Evolutionary conservation across 2,113 vertebrate species (phyloP), one percentile per base, ranked within the genome.

Genomic region (Lagenorhynchus albirostris): DNA sequence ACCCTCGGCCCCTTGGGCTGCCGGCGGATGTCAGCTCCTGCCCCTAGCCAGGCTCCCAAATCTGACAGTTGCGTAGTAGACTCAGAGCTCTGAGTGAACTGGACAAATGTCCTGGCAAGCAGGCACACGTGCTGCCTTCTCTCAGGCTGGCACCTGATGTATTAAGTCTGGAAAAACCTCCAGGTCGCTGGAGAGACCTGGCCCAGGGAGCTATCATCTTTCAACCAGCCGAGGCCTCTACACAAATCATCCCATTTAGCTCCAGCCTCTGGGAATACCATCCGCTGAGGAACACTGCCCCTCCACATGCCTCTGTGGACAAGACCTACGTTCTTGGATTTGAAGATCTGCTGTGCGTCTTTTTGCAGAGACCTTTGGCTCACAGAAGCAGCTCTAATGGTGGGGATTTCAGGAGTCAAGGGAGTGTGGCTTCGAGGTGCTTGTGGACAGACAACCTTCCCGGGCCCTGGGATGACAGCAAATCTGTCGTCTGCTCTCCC

Each of bases 351-450:
- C 53, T 41, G 10, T 3, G n/a, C 17, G 6, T 21, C 29, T 41
- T 58, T 74, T 68, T 15, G 68, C 20, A 63, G 65, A 50, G 26
- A 25, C 8, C 20, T 53, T 3, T 47, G 58, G 6, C 50, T 53
- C 36, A 77, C 4, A 76, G 71, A 20, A 44, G 21, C 60, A 21
- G 44, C 15, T 76, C 17, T 3, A 2, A 2, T 0, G 20, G 36
- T 26, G 63, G 50, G 50, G 8, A 44, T 44, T 77, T 73, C 11
- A 15, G 55, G 38, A 50, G 65, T 55, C n/a, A n/a, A 63, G 17
- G 21, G 4, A 6, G 31, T 11, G 68, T 33, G 3, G 2, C 12
- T 13, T 1, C 41, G 47, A 63, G 71, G 36, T 0, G 0, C 8
- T n/a, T 2, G 7, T 8, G n/a, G 55, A 50, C 20, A 55, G 70